Evolutionary conservation across 92 coral and sea anemone species (phyloP), one percentile per base, ranked within the genome.

Genomic region (Blastomussa wellsi): DNA sequence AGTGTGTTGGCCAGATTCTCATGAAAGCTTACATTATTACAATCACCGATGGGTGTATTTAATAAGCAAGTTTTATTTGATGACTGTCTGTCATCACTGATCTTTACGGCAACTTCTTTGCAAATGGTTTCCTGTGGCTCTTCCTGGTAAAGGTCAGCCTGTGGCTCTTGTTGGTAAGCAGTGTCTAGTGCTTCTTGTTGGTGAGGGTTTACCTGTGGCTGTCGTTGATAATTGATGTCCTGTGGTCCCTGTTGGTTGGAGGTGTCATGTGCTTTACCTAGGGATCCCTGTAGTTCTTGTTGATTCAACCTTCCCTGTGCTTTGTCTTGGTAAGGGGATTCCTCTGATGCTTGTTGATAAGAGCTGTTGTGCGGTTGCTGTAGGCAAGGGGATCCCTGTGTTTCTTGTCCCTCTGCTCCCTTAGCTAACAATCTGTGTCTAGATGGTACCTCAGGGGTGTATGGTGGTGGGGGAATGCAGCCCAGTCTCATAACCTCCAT

Each of bases 381-480:
- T 60, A 8, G 59, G 42, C n/a, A 0, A 78, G 1, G 47, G 31
- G 8, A n/a, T 4, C 19, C 28, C 51, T 24, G 69, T 24, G 64
- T 19, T 22, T 65, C 80, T 33, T 77, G 67, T 55, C 70, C 86
- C 39, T 59, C 74, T 29, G 8, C 66, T 20, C 90, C 90, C 59
- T 31, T 86, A 26, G 91, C 89, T 48, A 93, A 47, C 26, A 93
- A 82, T 67, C 89, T 82, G 78, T 93, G 96, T 36, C 79, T 74
- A 12, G 88, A 84, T 15, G 91, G 93, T 42, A 90, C 87, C 76
- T 77, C 84, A 38, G 86, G 88, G 15, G 94, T 89, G 84, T 93
- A 93, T 10, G 97, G 94, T 16, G 97, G 97, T 19, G 97, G 97
- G 32, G 97, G 97, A 64, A 88, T 83, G 20, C 82, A 87, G 32